phyloP scores from a whole-genome alignment of 1,140 invertebrate genomes.

The Caenorhabditis tropicalis region DNA sequence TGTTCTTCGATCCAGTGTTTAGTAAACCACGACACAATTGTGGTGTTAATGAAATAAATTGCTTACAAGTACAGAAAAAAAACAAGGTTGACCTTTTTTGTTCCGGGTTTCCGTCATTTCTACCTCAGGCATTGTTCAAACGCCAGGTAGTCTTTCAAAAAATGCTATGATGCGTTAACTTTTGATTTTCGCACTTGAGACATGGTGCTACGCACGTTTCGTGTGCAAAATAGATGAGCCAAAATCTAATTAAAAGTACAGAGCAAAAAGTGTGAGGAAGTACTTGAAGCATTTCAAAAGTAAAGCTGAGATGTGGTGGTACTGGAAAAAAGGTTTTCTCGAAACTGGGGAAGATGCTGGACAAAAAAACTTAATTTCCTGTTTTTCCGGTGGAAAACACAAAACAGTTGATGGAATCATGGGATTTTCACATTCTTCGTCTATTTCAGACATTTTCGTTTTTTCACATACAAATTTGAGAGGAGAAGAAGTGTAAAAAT shows the following conservation, averaged over 20 bases:
- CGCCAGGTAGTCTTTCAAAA: not conserved
- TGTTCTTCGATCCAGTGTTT: not conserved
- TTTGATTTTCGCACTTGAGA: not conserved
- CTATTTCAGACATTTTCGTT: not conserved
- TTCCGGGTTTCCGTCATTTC: not conserved
- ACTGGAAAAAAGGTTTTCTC: conserved; percentile 1
- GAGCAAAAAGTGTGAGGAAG: conserved; percentile 10
- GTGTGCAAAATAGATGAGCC: not conserved
- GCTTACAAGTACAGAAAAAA: not conserved
- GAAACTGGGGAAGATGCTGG: conserved; percentile 12
- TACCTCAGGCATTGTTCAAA: not conserved
- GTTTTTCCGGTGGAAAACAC: conserved; percentile 38
- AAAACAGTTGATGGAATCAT: conserved; percentile 29
- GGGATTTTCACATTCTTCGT: not conserved
- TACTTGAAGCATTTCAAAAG: not conserved
- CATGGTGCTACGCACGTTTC: not conserved
- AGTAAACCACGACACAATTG: too few species aligned
- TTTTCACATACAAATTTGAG: not conserved
- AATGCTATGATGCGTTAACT: not conserved
- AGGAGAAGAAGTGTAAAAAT: not conserved
- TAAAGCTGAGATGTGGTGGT: not conserved
- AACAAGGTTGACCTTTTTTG: not conserved
- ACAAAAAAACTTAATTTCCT: conserved; percentile 44
- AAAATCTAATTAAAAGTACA: conserved; percentile 39
- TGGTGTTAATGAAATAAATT: too few species aligned